These are phyloP conservation scores for Chaenodraco wilsoni DNA, from an alignment of 2,797 vertebrate species.

Conservation along the genomic window DNA sequence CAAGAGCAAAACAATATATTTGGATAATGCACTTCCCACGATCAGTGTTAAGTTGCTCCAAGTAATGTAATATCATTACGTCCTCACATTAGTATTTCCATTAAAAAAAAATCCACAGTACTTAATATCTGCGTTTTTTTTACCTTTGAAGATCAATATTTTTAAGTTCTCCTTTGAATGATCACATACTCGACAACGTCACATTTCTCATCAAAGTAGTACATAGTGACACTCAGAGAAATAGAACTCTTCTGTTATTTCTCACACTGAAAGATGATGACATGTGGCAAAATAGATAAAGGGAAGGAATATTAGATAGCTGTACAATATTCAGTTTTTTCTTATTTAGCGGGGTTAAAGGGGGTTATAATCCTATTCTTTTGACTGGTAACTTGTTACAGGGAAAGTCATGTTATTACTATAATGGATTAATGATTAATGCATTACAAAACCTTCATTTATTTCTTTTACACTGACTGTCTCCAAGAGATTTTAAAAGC, in stretches of 20 bases:
- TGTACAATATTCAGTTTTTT: conserved; percentile 18
- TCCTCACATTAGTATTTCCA: conserved; percentile 11
- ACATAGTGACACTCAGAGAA: neutral
- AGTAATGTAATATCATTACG: conserved; percentile 47
- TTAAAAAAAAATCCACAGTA: neutral
- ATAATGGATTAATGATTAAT: conserved; percentile 39
- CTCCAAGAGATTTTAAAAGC: conserved; percentile 50
- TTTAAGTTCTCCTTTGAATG: conserved; percentile 8
- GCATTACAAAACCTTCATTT: conserved; percentile 48
- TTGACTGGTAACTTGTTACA: neutral
- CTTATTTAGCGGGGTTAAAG: conserved; percentile 1
- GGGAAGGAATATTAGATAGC: conserved; percentile 6
- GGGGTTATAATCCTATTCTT: neutral
- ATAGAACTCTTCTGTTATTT: conserved; percentile 1
- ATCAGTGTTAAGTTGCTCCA: conserved; percentile 20
- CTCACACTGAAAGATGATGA: conserved; percentile 11
- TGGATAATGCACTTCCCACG: conserved; percentile 31
- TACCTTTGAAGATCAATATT: conserved; percentile 1
- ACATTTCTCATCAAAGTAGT: conserved; percentile 17
- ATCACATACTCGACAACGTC: neutral
- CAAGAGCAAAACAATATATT: conserved; percentile 9
- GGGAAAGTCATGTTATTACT: conserved; percentile 31
- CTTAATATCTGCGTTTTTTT: conserved; percentile 18
- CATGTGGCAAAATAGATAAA: neutral
- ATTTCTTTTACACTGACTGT: conserved; percentile 49